Evolutionary conservation across 2,113 vertebrate genomes (phyloP), one percentile per base, ranked within the genome.

Genomic region (Osmerus mordax): DNA sequence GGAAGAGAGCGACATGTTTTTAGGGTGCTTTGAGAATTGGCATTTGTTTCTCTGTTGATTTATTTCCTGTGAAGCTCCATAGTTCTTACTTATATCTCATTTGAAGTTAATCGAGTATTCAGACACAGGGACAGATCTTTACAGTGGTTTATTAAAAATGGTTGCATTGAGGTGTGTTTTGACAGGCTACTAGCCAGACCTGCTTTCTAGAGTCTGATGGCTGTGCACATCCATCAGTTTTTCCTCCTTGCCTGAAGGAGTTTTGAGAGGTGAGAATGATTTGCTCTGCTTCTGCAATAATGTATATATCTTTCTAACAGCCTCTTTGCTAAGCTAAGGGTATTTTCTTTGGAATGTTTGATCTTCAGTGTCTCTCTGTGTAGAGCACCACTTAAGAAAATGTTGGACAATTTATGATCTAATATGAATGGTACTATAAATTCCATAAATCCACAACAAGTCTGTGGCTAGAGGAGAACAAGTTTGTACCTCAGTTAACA

Each of bases 281-380:
- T 65, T 65, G 63, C 29, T 65, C 18, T 16, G 18, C 32, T 28
- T 19, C 63, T 32, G 32, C 4, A 65, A 5, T 18, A n/a, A 63
- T 55, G 56, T 58, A 69, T 61, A 16, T 63, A 63, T 58, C 19
- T 65, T 54, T 62, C 53, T 28, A 32, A 29, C 21, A 51, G 23
- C 11, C 53, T 52, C 54, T 18, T 55, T 1, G 16, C 14, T 63
- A 6, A 73, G 56, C 36, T 4, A 69, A 67, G 53, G n/a, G 16
- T 72, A 47, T 72, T 72, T 78, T 69, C 21, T 69, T 69, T 78
- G 76, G 76, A 58, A 11, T 41, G 29, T 41, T 32, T 18, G 23
- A 56, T 1, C 19, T 2, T 58, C 47, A 14, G 14, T 4, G 16
- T 47, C 18, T 16, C 18, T 56, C 55, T 23, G 52, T 14, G 67